Base-by-base conservation (phyloP, 2,888 invertebrate genomes). In the Noctua janthe region DNA sequence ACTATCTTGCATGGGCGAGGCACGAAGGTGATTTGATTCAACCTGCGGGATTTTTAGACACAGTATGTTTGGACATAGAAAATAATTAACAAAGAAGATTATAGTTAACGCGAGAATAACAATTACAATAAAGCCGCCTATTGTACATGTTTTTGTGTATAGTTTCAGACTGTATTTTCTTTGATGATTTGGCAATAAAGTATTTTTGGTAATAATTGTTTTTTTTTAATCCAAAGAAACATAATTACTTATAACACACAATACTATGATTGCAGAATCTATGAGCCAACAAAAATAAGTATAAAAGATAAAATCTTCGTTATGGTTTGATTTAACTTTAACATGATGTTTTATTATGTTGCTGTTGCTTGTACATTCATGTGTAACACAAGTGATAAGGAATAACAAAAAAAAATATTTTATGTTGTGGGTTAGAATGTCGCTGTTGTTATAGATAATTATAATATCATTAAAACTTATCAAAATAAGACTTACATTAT, bases 1-100 rank as follows among this genome's bases (percentile, higher is more conserved):
- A 81, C 43, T 73, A 67, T 67, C 71, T 80, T 71, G 71, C 71
- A 69, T 76, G 71, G 66, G 80, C 80, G 47, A 80, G 77, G 35
- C 35, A 71, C 71, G 54, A 71, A 71, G 71, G 71, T 59, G 59
- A 59, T 59, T 59, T 59, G 49, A 73, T 76, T 69, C 72, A 80
- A 75, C 54, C 71, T 54, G 71, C 71, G 54, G 54, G 23, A 23
- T 54, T 71, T 71, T 71, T 71, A 54, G 51, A 71, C 56, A 23
- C 54, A 71, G 51, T 29, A 51, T 71, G 35, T 29, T 71, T 71
- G 51, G 51, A 64, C 51, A 20, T 54, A 54, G 71, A 71, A 54
- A 71, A 71, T 71, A 71, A 56, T 56, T 3, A 56, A 56, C 23
- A 56, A 56, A 56, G 23, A 10, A 56, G 56, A 56, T 69, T 69